phyloP scores from a whole-genome alignment of 2,888 invertebrate species.

The Ophion ellenae region DNA sequence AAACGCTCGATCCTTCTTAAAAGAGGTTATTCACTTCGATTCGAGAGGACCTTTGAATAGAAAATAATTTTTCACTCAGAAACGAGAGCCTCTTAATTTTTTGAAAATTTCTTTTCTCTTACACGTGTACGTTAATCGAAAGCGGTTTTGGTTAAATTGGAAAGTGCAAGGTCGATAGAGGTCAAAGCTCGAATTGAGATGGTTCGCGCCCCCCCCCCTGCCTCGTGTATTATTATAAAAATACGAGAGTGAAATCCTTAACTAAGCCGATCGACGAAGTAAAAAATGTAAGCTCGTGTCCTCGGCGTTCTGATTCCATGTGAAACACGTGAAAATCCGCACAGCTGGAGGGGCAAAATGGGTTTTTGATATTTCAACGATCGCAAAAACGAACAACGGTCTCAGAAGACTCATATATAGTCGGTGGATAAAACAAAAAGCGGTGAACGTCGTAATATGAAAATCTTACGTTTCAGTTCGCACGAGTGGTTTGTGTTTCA shows the following conservation, averaged over 20 bases:
- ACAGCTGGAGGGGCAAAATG: background rate
- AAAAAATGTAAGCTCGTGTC: constrained; percentile 4
- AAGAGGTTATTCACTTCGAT: background rate
- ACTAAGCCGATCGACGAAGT: constrained; percentile 24
- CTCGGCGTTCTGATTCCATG: background rate
- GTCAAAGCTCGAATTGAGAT: background rate
- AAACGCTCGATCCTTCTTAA: too few relatives aligned
- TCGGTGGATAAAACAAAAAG: too few relatives aligned
- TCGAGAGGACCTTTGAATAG: background rate
- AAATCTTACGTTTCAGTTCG: too few relatives aligned
- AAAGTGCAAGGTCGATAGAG: background rate
- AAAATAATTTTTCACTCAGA: background rate
- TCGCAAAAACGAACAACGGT: too few relatives aligned
- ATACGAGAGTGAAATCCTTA: constrained; percentile 57
- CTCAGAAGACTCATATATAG: too few relatives aligned
- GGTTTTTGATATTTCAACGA: background rate
- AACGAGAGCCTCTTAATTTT: background rate
- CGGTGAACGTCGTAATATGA: too few relatives aligned
- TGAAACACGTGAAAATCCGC: background rate
- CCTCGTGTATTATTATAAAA: constrained; percentile 52
- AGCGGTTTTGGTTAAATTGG: background rate
- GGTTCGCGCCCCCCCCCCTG: background rate
- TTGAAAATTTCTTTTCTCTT: background rate
- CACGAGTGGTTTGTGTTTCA: too few relatives aligned
- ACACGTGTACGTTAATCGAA: too few relatives aligned